Base-by-base conservation (phyloP, 35 echinoderm and acorn worm genomes). In the Strongylocentrotus purpuratus region DNA sequence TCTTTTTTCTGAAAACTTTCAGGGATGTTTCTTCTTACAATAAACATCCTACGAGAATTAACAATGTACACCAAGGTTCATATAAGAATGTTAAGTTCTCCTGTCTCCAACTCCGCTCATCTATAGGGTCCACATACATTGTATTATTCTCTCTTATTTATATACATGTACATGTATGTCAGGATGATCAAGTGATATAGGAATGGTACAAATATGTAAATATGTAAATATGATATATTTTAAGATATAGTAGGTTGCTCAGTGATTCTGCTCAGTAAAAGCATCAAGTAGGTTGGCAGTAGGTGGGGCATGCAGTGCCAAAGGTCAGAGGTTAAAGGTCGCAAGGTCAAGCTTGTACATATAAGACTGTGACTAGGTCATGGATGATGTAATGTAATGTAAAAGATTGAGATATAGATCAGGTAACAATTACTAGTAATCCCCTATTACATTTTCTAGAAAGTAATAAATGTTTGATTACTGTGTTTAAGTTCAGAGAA, bases 151-250 rank as follows among this genome's bases (percentile, higher is more conserved):
- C 13, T 50, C 48, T 50, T 50, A 50, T 50, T 50, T 50, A 50
- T 50, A 50, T 50, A 7, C 48, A 50, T 50, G 48, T 50, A 50
- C 13, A n/a, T n/a, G n/a, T n/a, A n/a, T n/a, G n/a, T n/a, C n/a
- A n/a, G n/a, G n/a, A n/a, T n/a, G n/a, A n/a, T n/a, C n/a, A n/a
- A n/a, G n/a, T n/a, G n/a, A n/a, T n/a, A n/a, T n/a, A n/a, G n/a
- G n/a, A n/a, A n/a, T n/a, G n/a, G n/a, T n/a, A n/a, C n/a, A n/a
- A n/a, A 70, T 4, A 70, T 70, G 61, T 70, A 70, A 25, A 70
- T 70, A 70, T 70, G 61, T 70, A 70, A 70, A 70, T 70, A 70
- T 70, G 61, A 70, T 70, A 70, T 70, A 70, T 70, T 70, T 70
- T 70, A 70, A 18, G 61, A 70, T 70, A 70, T 70, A 22, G 1